Conservation (phyloP, 2,797 vertebrate genomes). For the Chanos chanos region DNA sequence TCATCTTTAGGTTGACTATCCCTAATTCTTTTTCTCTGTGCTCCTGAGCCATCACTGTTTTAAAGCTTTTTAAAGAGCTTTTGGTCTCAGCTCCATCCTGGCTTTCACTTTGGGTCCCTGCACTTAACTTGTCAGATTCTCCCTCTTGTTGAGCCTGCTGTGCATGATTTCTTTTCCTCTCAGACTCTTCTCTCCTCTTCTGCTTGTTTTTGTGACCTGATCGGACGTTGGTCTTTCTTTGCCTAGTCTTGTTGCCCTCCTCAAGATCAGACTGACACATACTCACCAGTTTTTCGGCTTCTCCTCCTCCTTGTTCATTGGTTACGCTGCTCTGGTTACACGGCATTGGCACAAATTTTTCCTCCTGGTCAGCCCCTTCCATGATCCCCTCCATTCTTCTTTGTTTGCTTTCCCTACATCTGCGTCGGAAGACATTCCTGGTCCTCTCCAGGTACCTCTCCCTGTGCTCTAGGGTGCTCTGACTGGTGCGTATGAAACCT, state of each 20-base stretch:
- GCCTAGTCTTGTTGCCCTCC: background rate
- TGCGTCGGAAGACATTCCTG: background rate
- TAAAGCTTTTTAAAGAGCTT: background rate
- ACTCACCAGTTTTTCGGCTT: too few species aligned
- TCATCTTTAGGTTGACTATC: background rate
- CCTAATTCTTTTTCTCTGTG: background rate
- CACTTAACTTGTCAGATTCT: background rate
- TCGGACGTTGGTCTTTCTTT: conserved; percentile 10
- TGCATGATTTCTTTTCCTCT: background rate
- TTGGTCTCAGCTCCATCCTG: background rate
- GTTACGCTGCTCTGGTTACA: too few species aligned
- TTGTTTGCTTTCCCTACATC: background rate
- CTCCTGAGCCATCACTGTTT: background rate
- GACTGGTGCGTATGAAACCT: background rate
- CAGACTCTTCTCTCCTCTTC: conserved; percentile 2
- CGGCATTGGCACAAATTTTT: background rate
- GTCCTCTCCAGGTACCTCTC: background rate
- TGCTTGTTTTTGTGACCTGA: conserved; percentile 2
- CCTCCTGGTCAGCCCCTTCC: background rate
- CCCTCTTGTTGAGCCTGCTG: background rate
- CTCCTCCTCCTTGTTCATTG: too few species aligned
- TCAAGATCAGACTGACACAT: background rate
- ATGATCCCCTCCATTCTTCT: background rate
- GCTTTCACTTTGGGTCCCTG: background rate
- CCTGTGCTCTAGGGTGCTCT: background rate